Base-by-base conservation (phyloP, 1,140 invertebrate genomes). In the Batillaria attramentaria region DNA sequence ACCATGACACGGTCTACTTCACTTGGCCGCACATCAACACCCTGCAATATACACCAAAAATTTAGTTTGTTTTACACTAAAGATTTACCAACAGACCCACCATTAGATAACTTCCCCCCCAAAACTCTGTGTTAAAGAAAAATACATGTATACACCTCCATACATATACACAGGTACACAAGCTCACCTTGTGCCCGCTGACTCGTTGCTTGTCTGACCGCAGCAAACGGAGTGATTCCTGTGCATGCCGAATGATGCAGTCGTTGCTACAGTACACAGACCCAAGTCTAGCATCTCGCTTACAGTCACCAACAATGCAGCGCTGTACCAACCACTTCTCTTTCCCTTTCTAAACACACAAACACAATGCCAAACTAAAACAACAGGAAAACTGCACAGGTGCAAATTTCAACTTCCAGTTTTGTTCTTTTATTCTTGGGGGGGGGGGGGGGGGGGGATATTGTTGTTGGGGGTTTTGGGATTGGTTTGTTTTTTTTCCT, bases 181-280 rank as follows among this genome's bases (percentile, higher is more conserved):
- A 42, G 31, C 74, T 74, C 46, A 83, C 82, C 80, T 74, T 86
- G 78, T 81, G 85, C 35, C 69, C 83, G 75, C 62, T 74, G 20
- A 65, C 62, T 54, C 81, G 81, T 42, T 85, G 79, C 37, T 84
- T 86, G 39, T 90, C 83, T 62, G 86, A 86, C 37, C 80, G 81
- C 18, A 90, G 70, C 0, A 88, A 60, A 39, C 86, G 91, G 10
- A 95, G 88, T 1, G 95, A 94, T 78, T 95, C 94, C 83, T 95
- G 93, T 1, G 96, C 95, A 91, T 97, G 96, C 81, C 94, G 94
- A 57, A 95, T 91, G 84, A 98, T 96, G 87, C 97, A 98, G 18
- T 93, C 92, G 85, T 97, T 95, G 82, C 95, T 95, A 87, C 97
- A 98, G 90, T 97, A 98, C 16, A 92, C 85, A 18, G 91, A 97